Base-by-base conservation (phyloP, 2,113 vertebrate species). In the Dolichallabes microphthalmus region DNA sequence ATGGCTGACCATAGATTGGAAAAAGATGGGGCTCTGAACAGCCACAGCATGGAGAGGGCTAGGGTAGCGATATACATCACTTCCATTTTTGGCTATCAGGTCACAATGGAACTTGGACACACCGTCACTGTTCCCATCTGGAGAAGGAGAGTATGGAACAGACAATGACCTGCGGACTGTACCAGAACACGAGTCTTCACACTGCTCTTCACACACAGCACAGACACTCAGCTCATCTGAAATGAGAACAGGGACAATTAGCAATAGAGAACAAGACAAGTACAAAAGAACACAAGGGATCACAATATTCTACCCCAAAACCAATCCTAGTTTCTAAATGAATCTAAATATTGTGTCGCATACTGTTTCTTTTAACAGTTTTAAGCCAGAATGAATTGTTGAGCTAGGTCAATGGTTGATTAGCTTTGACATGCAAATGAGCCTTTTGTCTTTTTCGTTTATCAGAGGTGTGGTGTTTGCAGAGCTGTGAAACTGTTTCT, bases 41-140 rank as follows among this genome's bases (percentile, higher is more conserved):
- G 96, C 96, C 50, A 97, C 96, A 0, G 97, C 96, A 0, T 97
- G 97, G 66, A 98, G 95, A 0, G 97, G 98, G 82, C 96, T 98
- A 15, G 96, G 97, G 86, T 98, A 97, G 68, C 95, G 95, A 89
- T 96, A 98, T 13, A 98, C 87, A 0, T 99, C 96, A 1, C 88
- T 95, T 86, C 96, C 95, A 0, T 96, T 97, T 91, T 94, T 95
- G 88, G 95, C 95, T 88, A 98, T 94, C 86, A 97, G 94, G 90
- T 97, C 96, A 1, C 95, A 97, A 88, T 96, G 96, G 89, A 94
- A 97, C 91, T 96, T 98, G 45, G 95, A 96, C 55, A 96, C 94
- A 20, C 94, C 92, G 88, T 96, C 96, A 89, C 93, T 90, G 90
- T 94, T 85, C 84, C 95, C 91, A 88, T 96, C 96, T 85, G 93